These are phyloP conservation scores for Oscheius sp. DNA, from an alignment of 2,888 invertebrate species.

Conservation along the genomic window DNA sequence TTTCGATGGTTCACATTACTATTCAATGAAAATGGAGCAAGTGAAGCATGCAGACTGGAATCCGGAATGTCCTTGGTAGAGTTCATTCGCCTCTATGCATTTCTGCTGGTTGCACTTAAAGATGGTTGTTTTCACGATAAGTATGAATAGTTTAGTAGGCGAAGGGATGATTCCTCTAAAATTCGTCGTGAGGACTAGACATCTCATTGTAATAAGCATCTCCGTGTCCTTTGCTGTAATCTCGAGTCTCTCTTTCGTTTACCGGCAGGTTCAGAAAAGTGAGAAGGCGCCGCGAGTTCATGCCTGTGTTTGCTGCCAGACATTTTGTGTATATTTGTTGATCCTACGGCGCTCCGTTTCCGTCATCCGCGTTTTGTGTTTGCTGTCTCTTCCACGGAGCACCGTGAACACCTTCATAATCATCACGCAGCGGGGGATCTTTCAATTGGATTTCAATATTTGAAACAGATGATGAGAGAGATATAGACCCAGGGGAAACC, in stretches of 20 bases:
- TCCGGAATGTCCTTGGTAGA: background rate
- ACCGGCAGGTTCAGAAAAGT: background rate
- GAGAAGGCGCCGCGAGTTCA: slow-evolving; percentile 10
- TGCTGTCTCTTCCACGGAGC: slow-evolving; percentile 24
- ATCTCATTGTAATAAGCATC: slow-evolving; percentile 5
- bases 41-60: slow-evolving; percentile 13
- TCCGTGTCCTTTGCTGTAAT: slow-evolving; percentile 11
- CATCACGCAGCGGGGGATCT: slow-evolving; percentile 14
- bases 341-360: slow-evolving; percentile 22
- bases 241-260: background rate
- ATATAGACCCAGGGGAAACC: no score
- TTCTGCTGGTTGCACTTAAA: background rate
- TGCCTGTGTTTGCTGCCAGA: slow-evolving; percentile 28
- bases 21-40: slow-evolving; percentile 3
- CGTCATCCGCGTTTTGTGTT: slow-evolving; percentile 23
- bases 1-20: slow-evolving; percentile 5
- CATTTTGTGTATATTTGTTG: slow-evolving; percentile 28
- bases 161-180: background rate
- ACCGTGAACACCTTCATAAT: slow-evolving; percentile 30
- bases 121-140: background rate
- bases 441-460: no score
- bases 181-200: background rate
- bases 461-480: no score
- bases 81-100: background rate
- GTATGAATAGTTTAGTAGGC: slow-evolving; percentile 14